Evolutionary conservation across 2,888 invertebrate species (phyloP).

Genomic region (Euzophera pinguis): DNA sequence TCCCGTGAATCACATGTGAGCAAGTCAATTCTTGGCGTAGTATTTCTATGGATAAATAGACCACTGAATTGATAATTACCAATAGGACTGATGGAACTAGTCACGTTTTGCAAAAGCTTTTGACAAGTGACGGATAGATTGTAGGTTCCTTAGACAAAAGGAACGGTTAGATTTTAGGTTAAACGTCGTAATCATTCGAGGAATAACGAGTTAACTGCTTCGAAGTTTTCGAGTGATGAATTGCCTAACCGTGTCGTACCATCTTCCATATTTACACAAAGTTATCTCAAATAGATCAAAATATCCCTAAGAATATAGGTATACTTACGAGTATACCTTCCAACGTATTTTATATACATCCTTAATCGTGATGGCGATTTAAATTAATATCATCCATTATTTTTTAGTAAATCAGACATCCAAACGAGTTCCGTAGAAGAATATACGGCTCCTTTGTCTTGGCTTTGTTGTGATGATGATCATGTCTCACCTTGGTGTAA

Average conservation of each 20-base stretch:
- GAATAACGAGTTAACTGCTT: not conserved
- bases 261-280: not conserved
- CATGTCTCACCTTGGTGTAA: slow-evolving; percentile 55
- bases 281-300: no score
- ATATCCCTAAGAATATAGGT: no score
- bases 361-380: slow-evolving; percentile 30
- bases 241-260: slow-evolving; percentile 7
- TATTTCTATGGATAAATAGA: slow-evolving; percentile 28
- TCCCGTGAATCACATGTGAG: no score
- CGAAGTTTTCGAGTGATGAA: slow-evolving; percentile 1
- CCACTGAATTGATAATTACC: slow-evolving; percentile 52
- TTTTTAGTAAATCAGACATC: slow-evolving; percentile 25
- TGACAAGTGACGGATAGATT: slow-evolving; percentile 50
- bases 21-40: no score
- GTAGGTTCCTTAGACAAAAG: slow-evolving; percentile 20
- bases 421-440: slow-evolving; percentile 16
- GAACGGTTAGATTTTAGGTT: slow-evolving; percentile 4
- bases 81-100: slow-evolving; percentile 38
- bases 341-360: slow-evolving; percentile 20
- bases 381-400: slow-evolving; percentile 25
- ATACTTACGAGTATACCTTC: not conserved
- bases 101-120: slow-evolving; percentile 48
- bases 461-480: slow-evolving; percentile 30
- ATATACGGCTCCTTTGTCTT: slow-evolving; percentile 36
- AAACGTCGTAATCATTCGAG: slow-evolving; percentile 2